These are phyloP conservation scores for Aplodontia rufa DNA, from an alignment of 2,113 vertebrate species.

Conservation along the genomic window DNA sequence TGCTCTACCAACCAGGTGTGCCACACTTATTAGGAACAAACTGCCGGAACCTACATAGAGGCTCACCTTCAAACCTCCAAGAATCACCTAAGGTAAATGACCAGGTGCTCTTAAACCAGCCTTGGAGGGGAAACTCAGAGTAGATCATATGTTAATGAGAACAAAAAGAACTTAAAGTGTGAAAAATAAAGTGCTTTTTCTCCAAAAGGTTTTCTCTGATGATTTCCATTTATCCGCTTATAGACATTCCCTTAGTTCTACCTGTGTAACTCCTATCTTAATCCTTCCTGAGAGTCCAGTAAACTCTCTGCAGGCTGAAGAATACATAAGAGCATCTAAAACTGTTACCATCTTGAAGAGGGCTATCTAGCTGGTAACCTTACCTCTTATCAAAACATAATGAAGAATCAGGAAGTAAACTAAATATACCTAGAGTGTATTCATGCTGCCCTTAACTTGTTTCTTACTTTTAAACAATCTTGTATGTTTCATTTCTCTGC, in stretches of 20 bases:
- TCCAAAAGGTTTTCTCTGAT: neutral
- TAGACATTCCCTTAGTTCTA: neutral
- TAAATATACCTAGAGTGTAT: neutral
- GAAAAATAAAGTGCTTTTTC: neutral
- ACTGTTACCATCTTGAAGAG: neutral
- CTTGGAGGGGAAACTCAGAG: neutral
- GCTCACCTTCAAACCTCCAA: neutral
- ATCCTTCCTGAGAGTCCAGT: neutral
- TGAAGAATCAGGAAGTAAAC: neutral
- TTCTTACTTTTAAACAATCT: neutral
- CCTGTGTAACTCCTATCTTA: neutral
- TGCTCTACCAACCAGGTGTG: neutral
- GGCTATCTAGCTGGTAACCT: neutral
- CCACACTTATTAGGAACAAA: neutral
- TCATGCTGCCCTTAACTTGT: neutral
- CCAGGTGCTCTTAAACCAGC: neutral
- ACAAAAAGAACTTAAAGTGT: neutral
- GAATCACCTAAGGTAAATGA: neutral
- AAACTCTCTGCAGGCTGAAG: constrained; percentile 6
- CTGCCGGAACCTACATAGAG: neutral
- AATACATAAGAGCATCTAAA: neutral
- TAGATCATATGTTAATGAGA: neutral
- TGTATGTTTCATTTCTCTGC: neutral
- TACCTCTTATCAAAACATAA: neutral
- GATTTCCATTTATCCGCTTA: neutral